Conservation (phyloP, 2,797 vertebrate genomes). For the Amblyopsis hoosieri region DNA sequence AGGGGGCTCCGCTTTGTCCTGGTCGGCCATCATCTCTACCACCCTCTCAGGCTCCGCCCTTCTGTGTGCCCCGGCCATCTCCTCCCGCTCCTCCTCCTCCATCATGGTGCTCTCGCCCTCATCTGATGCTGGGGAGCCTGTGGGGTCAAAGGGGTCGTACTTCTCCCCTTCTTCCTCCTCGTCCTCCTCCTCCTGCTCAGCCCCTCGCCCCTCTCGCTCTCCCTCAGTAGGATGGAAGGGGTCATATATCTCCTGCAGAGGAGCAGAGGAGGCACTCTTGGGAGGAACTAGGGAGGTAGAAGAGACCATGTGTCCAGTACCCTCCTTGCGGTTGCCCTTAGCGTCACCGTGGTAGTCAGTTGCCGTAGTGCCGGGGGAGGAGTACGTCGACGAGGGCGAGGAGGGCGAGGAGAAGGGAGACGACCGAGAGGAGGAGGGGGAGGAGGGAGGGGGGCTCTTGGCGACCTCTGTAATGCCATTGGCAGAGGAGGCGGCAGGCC, state of each 20-base stretch:
- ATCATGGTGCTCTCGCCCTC: constrained; percentile 17
- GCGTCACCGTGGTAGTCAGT: constrained; percentile 60
- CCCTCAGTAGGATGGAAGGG: constrained; percentile 88
- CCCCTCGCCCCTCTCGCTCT: constrained; percentile 54
- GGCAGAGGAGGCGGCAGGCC: constrained; percentile 54
- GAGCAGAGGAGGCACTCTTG: constrained; percentile 23
- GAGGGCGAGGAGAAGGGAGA: constrained; percentile 71
- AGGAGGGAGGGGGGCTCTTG: constrained; percentile 64
- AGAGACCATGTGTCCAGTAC: constrained; percentile 55
- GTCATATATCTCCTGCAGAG: constrained; percentile 83
- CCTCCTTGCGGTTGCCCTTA: constrained; percentile 38
- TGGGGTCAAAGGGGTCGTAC: constrained; percentile 95
- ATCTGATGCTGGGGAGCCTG: constrained; percentile 85
- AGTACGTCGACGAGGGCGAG: constrained; percentile 69
- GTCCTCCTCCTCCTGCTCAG: constrained; percentile 60
- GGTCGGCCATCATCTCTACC: constrained; percentile 22
- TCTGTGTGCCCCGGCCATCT: constrained; percentile 20
- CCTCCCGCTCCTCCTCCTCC: constrained; percentile 16
- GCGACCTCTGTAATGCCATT: constrained; percentile 49
- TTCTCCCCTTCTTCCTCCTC: constrained; percentile 85
- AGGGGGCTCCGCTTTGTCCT: constrained; percentile 61
- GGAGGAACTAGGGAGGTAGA: constrained; percentile 64
- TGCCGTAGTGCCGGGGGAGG: constrained; percentile 54
- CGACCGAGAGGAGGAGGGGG: constrained; percentile 66
- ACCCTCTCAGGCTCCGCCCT: constrained; percentile 25